Base-by-base conservation (phyloP, 2,113 vertebrate species). In the Tenebrosternarchus preto region DNA sequence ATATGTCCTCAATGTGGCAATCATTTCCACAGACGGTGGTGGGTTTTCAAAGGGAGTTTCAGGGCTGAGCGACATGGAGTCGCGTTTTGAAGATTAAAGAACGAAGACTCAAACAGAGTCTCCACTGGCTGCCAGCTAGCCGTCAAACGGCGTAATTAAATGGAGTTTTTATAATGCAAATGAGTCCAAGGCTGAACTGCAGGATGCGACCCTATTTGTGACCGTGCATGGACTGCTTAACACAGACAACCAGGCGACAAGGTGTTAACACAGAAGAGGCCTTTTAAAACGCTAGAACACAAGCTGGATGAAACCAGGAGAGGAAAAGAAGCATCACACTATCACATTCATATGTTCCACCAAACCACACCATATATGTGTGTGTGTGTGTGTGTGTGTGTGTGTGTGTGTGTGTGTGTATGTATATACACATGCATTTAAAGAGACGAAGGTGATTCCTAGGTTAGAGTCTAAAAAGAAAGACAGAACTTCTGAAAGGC, bases 121-220 rank as follows among this genome's bases (percentile, higher is more conserved):
- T 77, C 39, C 4, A 50, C 24, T 31, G 73, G 31, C 78, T 85
- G 81, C 77, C 76, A 80, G 72, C 74, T 29, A 67, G 57, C 76
- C 20, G 53, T 82, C 85, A 80, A 73, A 80, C 61, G 20, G 74
- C 33, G 24, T 77, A 86, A 86, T 83, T 84, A 85, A 86, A 86
- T 20, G 19, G 39, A 67, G 86, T 78, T 69, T 84, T 85, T 78
- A 81, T 73, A 53, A 83, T 85, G 73, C 78, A 88, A 78, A 86
- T 85, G 43, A 82, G 73, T 12, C 27, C 29, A 31, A 77, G 74
- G 78, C 77, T 81, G 63, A 72, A 82, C 53, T 64, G 9, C 73
- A 74, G 76, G 69, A 59, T 71, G 73, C 15, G 57, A 25, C 33
- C 15, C 60, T 60, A 57, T 25, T 22, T 27, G 61, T 31, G 55